These are phyloP conservation scores for Kobus ellipsiprymnus DNA, from an alignment of 2,113 vertebrate genomes.

Conservation along the genomic window DNA sequence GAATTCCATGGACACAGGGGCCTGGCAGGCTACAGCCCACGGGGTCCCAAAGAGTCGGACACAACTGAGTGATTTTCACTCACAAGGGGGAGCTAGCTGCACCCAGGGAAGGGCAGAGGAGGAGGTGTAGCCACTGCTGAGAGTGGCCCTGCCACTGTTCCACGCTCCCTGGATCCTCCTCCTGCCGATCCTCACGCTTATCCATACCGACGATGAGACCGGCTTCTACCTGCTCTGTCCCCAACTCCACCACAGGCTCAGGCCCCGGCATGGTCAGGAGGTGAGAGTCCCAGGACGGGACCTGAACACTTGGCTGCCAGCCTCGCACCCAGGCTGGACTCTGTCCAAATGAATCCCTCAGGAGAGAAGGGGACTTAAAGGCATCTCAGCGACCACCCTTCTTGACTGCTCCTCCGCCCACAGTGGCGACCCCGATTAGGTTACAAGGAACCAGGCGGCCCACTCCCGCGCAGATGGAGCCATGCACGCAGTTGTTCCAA, in stretches of 20 bases:
- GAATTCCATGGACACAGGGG: too few species aligned
- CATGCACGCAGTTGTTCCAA: not conserved
- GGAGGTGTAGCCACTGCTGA: not conserved
- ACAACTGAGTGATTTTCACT: too few species aligned
- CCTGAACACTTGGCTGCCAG: not conserved
- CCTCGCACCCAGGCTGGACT: not conserved
- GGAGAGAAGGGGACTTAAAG: too few species aligned
- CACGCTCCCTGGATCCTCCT: not conserved
- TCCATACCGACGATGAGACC: accelerated
- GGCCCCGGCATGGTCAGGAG: not conserved
- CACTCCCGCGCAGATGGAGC: not conserved
- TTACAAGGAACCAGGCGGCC: constrained; percentile 59
- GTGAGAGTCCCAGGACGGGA: not conserved
- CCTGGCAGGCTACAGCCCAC: too few species aligned
- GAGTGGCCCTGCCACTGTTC: constrained; percentile 67
- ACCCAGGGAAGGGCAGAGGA: too few species aligned
- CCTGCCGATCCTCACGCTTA: constrained; percentile 18
- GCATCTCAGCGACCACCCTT: not conserved
- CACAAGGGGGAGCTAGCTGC: too few species aligned
- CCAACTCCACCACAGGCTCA: not conserved
- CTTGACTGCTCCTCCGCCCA: not conserved
- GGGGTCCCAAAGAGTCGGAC: too few species aligned
- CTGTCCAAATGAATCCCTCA: not conserved
- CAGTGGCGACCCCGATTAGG: constrained; percentile 7
- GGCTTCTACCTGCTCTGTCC: not conserved